Evolutionary conservation across 1,140 invertebrate species (phyloP), one percentile per base, ranked within the genome.

Genomic region (Lerema accius): DNA sequence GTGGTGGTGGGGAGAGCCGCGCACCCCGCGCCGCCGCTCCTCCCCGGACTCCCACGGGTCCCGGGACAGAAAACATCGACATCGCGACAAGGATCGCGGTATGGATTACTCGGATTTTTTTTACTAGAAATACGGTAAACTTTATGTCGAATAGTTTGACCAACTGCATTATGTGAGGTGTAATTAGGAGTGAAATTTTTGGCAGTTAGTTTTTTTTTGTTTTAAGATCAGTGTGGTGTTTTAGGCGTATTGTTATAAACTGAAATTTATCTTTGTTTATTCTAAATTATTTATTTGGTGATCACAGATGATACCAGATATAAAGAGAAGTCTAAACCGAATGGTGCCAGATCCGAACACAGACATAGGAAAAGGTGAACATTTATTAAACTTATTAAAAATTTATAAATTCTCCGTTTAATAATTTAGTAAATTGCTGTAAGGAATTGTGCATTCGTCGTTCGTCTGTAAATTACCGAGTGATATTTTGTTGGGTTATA

Each of bases 291-390:
- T 32, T 9, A 46, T 32, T 32, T 45, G n/a, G n/a, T n/a, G n/a
- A 40, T 80, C 73, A 4, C 73, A 90, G 87, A 86, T 19, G 79
- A 83, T 28, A 49, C 82, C 0, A 79, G 82, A 53, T 86, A 87
- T 53, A 90, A 88, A 55, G 87, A 88, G 32, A 90, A 90, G 43
- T 71, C 84, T 5, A 90, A 90, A 45, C 69, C 83, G 3, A 73
- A 65, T 35, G 83, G 69, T 0, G 80, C 83, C 15, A 79, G 83
- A 6, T 85, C 85, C 2, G 87, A 89, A 48, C 84, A 90, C 51
- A 79, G 80, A 50, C 84, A 84, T 59, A 78, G 82, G 14, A 90
- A 88, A 61, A 78, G 87, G 69, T 88, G 66, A 80, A 40, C 0
- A 28, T 26, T 13, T 11, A 10, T 35, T 15, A 23, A 46, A 19